A percentile compares a stretch with the other conserved stretches of the same genome.
phyloP scores from a whole-genome alignment of 2,113 vertebrate species.

The Heterocephalus glaber region DNA sequence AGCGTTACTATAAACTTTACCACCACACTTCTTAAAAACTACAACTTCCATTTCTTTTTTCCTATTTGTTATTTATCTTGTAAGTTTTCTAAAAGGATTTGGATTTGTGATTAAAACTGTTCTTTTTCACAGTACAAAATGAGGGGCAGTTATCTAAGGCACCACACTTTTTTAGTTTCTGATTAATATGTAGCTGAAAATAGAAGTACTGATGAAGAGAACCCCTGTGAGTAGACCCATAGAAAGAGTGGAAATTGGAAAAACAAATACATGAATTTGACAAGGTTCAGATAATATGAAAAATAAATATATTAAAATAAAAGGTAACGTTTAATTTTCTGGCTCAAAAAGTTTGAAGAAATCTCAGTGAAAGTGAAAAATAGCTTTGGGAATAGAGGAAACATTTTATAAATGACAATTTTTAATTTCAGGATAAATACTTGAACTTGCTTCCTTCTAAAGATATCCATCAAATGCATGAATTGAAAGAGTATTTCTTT shows the following conservation, averaged over 20 bases:
- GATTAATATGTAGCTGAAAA: not conserved
- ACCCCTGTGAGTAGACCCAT: not conserved
- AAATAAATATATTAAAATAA: not conserved
- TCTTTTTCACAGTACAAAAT: not conserved
- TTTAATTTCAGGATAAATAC: not conserved
- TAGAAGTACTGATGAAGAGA: not conserved
- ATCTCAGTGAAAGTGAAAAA: not conserved
- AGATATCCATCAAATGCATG: not conserved
- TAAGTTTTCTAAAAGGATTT: conserved; percentile 16
- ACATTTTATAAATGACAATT: not conserved
- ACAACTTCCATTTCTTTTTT: not conserved
- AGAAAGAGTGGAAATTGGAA: conserved; percentile 14
- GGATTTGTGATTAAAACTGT: not conserved
- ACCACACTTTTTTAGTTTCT: not conserved
- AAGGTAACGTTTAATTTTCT: not conserved
- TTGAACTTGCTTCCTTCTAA: conserved; percentile 31
- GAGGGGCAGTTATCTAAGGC: not conserved
- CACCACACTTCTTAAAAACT: not conserved
- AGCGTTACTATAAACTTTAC: not conserved
- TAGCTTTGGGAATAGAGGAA: not conserved
- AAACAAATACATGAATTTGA: not conserved
- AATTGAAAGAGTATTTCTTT: not conserved
- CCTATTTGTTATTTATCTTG: not conserved
- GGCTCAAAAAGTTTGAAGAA: not conserved
- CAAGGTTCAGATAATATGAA: not conserved